These are phyloP conservation scores for Lepidochrysops patricia DNA, from an alignment of 2,888 invertebrate genomes.

Conservation along the genomic window DNA sequence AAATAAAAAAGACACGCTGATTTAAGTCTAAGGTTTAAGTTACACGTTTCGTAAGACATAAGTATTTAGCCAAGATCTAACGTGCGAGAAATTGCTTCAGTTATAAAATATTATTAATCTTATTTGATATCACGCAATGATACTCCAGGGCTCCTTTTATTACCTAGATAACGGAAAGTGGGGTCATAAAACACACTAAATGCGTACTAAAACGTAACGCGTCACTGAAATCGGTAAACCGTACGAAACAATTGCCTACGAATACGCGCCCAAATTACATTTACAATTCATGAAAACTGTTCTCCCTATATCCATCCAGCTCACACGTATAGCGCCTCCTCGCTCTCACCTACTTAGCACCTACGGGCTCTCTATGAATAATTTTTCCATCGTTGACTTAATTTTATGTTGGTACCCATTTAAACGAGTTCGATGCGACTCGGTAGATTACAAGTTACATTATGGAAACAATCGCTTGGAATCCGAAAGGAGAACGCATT, in stretches of 20 bases:
- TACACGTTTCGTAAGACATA: too few relatives aligned
- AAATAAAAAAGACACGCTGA: too few relatives aligned
- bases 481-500: conserved; percentile 11
- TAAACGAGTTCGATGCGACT: conserved; percentile 24
- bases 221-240: conserved; percentile 50
- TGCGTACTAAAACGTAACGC: conserved; percentile 27
- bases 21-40: too few relatives aligned
- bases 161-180: conserved; percentile 12
- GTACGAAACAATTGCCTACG: conserved; percentile 57
- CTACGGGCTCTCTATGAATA: conserved; percentile 62
- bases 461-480: conserved; percentile 15
- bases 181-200: conserved; percentile 25
- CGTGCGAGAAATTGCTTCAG: conserved; percentile 1
- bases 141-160: not conserved
- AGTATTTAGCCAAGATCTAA: too few relatives aligned
- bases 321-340: conserved; percentile 19
- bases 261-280: conserved; percentile 65
- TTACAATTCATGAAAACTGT: conserved; percentile 72
- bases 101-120: not conserved
- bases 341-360: conserved; percentile 28
- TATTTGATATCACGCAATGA: not conserved
- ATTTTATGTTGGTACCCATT: conserved; percentile 62
- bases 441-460: conserved; percentile 24
- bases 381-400: conserved; percentile 69
- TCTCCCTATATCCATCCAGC: conserved; percentile 33